Base-by-base conservation (phyloP, 2,888 invertebrate species). In the Leptodirus hochenwartii region DNA sequence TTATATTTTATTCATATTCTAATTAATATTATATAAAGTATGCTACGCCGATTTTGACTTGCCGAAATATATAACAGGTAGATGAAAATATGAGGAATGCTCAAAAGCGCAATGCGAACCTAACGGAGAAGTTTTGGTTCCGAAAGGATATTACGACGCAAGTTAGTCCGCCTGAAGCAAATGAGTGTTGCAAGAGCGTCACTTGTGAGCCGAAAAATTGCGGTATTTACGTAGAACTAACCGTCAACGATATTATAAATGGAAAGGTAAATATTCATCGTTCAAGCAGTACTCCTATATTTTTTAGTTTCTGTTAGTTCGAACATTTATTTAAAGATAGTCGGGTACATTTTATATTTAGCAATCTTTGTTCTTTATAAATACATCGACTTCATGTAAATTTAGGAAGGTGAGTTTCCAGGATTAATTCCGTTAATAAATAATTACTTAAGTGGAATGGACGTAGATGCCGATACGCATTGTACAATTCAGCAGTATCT, bases 81-180 rank as follows among this genome's bases (percentile, higher is more conserved):
- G 90, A 95, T 51, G 93, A 95, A 58, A 98, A 98, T 55, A 91
- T 99, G 90, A 74, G 79, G 47, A 78, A 75, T 31, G 95, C 95
- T 1, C 95, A 95, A 59, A 80, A 79, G 46, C 69, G 84, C 31
- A 79, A 87, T 55, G 95, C 96, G 4, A 76, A 84, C 31, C 63
- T 66, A 26, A 64, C 64, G 31, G 73, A 81, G 51, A 80, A 78
- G 51, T 96, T 98, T 61, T 91, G 90, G 84, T 98, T 95, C 62
- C 69, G 90, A 12, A 73, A 73, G 42, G 80, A 84, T 48, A 72
- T 84, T 29, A 62, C 65, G 13, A 65, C 61, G 13, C 57, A 59
- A 31, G 47, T 51, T 5, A 58, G 57, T 37, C 54, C 65, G 16
- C 54, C 57, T 10, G 56, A 53, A 30, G 54, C 55, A 4, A 53